Conservation (phyloP, 2,888 invertebrate genomes). For the Apamea sordens region DNA sequence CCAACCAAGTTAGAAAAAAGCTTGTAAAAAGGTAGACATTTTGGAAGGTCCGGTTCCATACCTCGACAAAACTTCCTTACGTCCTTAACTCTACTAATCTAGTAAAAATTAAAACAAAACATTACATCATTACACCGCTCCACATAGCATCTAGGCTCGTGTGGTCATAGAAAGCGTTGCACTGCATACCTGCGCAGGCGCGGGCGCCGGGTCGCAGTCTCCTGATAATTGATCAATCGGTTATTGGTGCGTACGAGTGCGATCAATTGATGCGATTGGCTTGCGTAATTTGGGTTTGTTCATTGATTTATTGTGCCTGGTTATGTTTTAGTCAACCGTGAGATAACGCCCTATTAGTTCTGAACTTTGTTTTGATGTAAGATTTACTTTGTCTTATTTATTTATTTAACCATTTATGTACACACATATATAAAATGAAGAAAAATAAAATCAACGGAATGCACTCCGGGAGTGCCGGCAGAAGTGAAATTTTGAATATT, state of each 20-base stretch:
- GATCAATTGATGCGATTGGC: slow-evolving; percentile 48
- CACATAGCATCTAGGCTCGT: slow-evolving; percentile 72
- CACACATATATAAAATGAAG: no score
- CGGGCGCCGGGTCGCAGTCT: slow-evolving; percentile 63
- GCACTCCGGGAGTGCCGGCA: no score
- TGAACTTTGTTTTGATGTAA: neutral
- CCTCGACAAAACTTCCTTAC: neutral
- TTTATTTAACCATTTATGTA: no score
- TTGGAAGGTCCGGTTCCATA: neutral
- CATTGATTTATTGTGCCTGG: neutral
- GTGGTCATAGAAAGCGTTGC: slow-evolving; percentile 75
- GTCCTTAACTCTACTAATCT: neutral
- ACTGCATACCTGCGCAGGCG: slow-evolving; percentile 67
- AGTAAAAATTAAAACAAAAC: slow-evolving; percentile 46
- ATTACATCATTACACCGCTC: slow-evolving; percentile 78
- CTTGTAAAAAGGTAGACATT: neutral
- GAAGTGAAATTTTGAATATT: no score
- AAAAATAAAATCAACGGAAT: no score
- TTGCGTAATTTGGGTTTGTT: slow-evolving; percentile 28
- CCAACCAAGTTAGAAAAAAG: neutral
- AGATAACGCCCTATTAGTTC: neutral
- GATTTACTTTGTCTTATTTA: neutral
- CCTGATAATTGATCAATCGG: slow-evolving; percentile 70
- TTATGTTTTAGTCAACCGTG: neutral
- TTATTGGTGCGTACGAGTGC: slow-evolving; percentile 68